These are phyloP conservation scores for Ctenopoma multispine DNA, from an alignment of 2,797 vertebrate genomes.

Conservation along the genomic window DNA sequence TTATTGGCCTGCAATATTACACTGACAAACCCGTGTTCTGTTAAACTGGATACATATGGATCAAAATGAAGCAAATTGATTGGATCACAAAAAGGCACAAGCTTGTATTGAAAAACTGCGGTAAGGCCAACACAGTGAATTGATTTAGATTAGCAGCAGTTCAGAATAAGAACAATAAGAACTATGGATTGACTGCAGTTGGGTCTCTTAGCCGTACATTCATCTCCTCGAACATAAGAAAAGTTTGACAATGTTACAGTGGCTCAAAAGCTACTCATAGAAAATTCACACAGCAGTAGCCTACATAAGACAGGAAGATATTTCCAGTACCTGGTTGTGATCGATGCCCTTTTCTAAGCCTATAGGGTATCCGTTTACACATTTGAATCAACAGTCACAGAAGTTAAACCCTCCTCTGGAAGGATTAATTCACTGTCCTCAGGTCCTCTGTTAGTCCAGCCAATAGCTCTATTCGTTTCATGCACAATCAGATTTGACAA, in stretches of 20 bases:
- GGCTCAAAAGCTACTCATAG: not conserved
- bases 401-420: slow-evolving; percentile 42
- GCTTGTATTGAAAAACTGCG: not conserved
- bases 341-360: not conserved
- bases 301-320: not conserved
- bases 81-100: slow-evolving; percentile 3
- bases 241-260: not conserved
- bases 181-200: not conserved
- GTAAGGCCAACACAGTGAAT: not conserved
- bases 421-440: slow-evolving; percentile 39
- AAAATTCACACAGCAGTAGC: not conserved
- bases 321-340: not conserved
- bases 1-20: slow-evolving; percentile 50
- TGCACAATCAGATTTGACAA: slow-evolving; percentile 55
- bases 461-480: slow-evolving; percentile 48
- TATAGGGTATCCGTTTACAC: slow-evolving; percentile 27
- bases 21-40: slow-evolving; percentile 42
- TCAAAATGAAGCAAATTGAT: slow-evolving; percentile 22
- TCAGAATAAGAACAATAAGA: not conserved
- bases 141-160: not conserved
- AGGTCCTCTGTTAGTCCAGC: slow-evolving; percentile 32
- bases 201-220: not conserved
- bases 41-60: slow-evolving; percentile 42
- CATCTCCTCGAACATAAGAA: not conserved
- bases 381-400: slow-evolving; percentile 54